Base-by-base conservation (phyloP, 2,113 vertebrate species). In the Antennarius striatus region DNA sequence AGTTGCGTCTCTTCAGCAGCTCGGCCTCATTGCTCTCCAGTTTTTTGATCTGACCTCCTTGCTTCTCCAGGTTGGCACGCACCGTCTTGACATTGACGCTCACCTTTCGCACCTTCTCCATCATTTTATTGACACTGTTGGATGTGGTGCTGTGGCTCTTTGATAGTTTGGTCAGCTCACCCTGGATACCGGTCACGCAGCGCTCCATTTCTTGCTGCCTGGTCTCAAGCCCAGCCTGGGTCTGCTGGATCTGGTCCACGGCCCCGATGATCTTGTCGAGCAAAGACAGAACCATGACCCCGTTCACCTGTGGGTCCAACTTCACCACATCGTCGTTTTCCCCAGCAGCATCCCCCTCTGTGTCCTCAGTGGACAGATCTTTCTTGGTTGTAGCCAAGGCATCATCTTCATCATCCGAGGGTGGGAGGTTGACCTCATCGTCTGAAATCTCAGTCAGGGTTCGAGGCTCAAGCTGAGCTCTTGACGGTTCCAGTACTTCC, bases 211-310 rank as follows among this genome's bases (percentile, higher is more conserved):
- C 96, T 68, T 96, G 95, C 85, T 99, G 98, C 68, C 96, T 91
- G 85, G 93, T 87, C 88, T 99, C 97, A 81, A 99, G 91, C 72
- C 95, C 94, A 0, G 88, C 94, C 87, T 99, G 98, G 81, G 96
- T 98, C 88, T 94, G 91, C 87, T 99, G 96, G 93, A 99, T 99
- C 93, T 98, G 95, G 93, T 99, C 96, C 79, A 99, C 98, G 0
- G 96, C 96, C 3, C 97, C 98, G 1, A 99, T 98, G 91, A 98
- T 98, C 89, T 98, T 98, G 92, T 99, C 98, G 52, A 99, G 94
- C 69, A 99, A 93, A 47, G 95, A 93, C 79, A 99, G 93, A 63
- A 99, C 96, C 92, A 95, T 90, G 70, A 98, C 94, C 0, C 98
- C 96, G 0, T 98, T 97, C 68, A 94, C 93, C 86, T 96, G 95